These are phyloP conservation scores for Rhyacophila brunnea DNA, from an alignment of 1,140 invertebrate species.

Conservation along the genomic window DNA sequence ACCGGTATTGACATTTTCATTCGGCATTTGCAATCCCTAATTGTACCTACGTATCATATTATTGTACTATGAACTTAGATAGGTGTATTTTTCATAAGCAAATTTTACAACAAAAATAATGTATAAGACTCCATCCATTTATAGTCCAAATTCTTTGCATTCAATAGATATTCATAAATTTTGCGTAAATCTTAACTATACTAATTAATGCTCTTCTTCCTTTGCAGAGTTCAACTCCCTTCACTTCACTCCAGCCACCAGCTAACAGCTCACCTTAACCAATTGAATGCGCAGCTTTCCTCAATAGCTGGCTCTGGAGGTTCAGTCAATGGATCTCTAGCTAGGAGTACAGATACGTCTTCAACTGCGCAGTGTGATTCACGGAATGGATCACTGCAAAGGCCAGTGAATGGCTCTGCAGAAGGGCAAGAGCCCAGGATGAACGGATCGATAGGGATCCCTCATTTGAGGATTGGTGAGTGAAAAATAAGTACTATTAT, in stretches of 20 bases:
- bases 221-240: slow-evolving; percentile 24
- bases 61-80: too few species aligned
- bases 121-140: too few species aligned
- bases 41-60: too few species aligned
- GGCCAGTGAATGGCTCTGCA: slow-evolving; percentile 1
- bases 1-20: too few species aligned
- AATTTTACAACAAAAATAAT: too few species aligned
- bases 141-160: too few species aligned
- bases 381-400: slow-evolving; percentile 26
- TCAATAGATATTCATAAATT: too few species aligned
- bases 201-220: too few species aligned
- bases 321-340: slow-evolving; percentile 28
- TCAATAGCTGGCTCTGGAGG: slow-evolving; percentile 29
- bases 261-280: slow-evolving; percentile 29
- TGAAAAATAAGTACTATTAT: neutral
- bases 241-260: slow-evolving; percentile 32
- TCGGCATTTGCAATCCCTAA: too few species aligned
- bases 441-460: slow-evolving; percentile 22
- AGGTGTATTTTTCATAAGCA: too few species aligned
- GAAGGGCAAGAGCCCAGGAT: slow-evolving; percentile 15
- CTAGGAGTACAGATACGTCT: slow-evolving; percentile 27
- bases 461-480: slow-evolving; percentile 23
- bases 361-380: slow-evolving; percentile 24
- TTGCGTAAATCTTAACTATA: too few species aligned
- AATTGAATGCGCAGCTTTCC: slow-evolving; percentile 31